These are phyloP conservation scores for Morone chrysops DNA, from an alignment of 2,113 vertebrate species.

Conservation along the genomic window DNA sequence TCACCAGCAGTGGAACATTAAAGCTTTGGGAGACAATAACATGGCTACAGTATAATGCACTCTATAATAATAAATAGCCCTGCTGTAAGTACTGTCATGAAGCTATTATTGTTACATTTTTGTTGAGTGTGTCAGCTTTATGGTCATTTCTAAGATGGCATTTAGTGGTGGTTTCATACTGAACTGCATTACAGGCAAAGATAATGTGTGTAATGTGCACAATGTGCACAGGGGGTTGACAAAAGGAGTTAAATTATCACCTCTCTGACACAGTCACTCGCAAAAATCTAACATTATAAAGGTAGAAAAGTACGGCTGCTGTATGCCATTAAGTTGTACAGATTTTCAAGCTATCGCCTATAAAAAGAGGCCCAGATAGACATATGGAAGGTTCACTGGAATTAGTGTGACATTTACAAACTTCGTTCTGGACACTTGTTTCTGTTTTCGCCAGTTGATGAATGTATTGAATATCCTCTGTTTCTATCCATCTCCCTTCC, in stretches of 20 bases:
- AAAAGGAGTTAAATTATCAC: background rate
- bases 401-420: constrained; percentile 1
- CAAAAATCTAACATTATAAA: background rate
- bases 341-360: background rate
- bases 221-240: background rate
- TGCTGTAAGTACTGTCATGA: background rate
- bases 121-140: background rate
- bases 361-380: background rate
- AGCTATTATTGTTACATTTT: background rate
- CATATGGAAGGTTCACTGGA: background rate
- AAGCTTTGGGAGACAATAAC: constrained; percentile 8
- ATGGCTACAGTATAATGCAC: background rate
- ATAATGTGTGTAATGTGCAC: background rate
- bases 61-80: background rate
- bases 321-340: background rate
- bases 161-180: background rate
- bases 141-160: constrained; percentile 7
- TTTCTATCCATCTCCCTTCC: constrained; percentile 20
- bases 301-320: background rate
- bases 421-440: background rate
- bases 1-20: constrained; percentile 16
- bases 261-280: background rate
- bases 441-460: background rate
- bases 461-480: background rate
- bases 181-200: constrained; percentile 1